Percentiles rank a stretch among this genome's conserved stretches.
phyloP scores from a whole-genome alignment of 2,113 vertebrate genomes.

The pig (Sus scrofa) region DNA sequence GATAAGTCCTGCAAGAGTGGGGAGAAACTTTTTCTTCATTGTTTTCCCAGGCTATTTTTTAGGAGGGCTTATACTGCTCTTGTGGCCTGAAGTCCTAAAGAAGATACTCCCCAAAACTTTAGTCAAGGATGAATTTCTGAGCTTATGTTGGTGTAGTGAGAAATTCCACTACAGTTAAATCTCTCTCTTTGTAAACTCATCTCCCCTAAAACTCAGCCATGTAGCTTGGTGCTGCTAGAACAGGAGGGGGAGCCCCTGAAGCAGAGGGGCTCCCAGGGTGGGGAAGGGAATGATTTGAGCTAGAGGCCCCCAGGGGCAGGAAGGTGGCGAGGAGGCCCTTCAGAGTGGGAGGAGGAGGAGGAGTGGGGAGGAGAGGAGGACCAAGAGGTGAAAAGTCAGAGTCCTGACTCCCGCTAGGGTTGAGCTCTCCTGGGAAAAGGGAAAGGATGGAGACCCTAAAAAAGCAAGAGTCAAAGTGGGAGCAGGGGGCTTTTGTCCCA shows the following conservation, averaged over 20 bases:
- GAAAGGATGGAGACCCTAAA: not conserved
- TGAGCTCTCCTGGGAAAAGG: not conserved
- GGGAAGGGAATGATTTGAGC: not conserved
- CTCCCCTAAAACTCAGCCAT: not conserved
- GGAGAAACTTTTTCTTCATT: too few relatives aligned
- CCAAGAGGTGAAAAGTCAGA: not conserved
- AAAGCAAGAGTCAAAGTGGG: not conserved
- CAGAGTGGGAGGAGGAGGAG: too few relatives aligned
- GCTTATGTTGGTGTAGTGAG: accelerated
- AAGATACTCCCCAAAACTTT: not conserved
- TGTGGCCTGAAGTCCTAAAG: not conserved
- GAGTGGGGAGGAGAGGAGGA: not conserved
- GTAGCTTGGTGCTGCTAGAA: not conserved
- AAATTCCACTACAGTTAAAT: not conserved
- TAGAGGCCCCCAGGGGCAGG: too few relatives aligned
- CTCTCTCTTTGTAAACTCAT: not conserved
- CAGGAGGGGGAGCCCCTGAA: not conserved
- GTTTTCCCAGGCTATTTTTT: not conserved
- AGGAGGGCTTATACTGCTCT: not conserved
- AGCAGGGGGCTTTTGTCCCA: not conserved
- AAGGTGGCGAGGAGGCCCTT: not conserved
- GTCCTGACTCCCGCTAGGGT: accelerated
- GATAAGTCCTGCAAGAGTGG: not conserved
- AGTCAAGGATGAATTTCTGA: not conserved
- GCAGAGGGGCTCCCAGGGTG: not conserved